These are phyloP conservation scores for Pachypanchax playfairii DNA, from an alignment of 2,113 vertebrate species.

Conservation along the genomic window DNA sequence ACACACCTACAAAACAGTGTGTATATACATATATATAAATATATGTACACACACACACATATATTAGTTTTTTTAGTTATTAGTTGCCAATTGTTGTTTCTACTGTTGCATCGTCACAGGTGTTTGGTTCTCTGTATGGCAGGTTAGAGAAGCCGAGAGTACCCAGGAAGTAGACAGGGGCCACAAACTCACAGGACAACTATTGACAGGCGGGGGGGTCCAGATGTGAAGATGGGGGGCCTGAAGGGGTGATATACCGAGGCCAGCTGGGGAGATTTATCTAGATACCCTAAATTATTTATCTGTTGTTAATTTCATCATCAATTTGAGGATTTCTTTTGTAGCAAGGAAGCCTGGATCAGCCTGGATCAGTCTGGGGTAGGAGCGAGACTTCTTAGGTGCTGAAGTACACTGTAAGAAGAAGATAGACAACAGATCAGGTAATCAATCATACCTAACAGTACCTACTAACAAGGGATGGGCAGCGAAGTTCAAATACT, in stretches of 20 bases:
- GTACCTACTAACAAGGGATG: too few relatives aligned
- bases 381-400: slow-evolving; percentile 79
- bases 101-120: slow-evolving; percentile 74
- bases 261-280: slow-evolving; percentile 60
- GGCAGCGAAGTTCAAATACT: too few relatives aligned
- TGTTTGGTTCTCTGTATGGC: slow-evolving; percentile 76
- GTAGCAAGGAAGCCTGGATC: slow-evolving; percentile 69
- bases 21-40: slow-evolving; percentile 83
- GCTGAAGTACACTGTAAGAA: slow-evolving; percentile 83
- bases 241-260: slow-evolving; percentile 72
- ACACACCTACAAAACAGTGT: slow-evolving; percentile 82
- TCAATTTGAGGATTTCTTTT: slow-evolving; percentile 69
- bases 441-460: too few relatives aligned
- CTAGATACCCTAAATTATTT: slow-evolving; percentile 63
- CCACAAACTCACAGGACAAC: slow-evolving; percentile 80
- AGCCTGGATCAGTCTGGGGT: slow-evolving; percentile 75
- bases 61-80: slow-evolving; percentile 79
- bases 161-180: slow-evolving; percentile 79
- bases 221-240: slow-evolving; percentile 70
- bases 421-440: too few relatives aligned
- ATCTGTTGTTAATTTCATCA: slow-evolving; percentile 67
- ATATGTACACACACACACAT: slow-evolving; percentile 69
- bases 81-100: slow-evolving; percentile 73
- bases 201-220: slow-evolving; percentile 72
- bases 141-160: slow-evolving; percentile 79